Percentiles rank a stretch among this genome's conserved stretches.
These are phyloP conservation scores for Drosophila borborema DNA, from an alignment of 2,888 invertebrate genomes.

Conservation along the genomic window DNA sequence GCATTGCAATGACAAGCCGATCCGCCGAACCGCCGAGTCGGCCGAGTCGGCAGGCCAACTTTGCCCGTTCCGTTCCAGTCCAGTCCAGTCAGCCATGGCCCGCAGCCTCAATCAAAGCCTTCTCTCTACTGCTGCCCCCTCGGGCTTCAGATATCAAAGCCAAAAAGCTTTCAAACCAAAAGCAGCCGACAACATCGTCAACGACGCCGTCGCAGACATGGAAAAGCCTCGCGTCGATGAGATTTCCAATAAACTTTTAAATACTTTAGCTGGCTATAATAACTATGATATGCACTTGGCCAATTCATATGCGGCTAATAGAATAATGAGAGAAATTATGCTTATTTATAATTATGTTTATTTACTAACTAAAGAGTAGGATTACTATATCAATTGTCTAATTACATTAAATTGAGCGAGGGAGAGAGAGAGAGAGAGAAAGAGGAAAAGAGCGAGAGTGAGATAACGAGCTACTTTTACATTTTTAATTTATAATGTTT, in stretches of 20 bases:
- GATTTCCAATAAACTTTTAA: constrained; percentile 63
- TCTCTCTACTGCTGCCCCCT: background rate
- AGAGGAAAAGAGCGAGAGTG: no score
- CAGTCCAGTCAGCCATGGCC: constrained; percentile 66
- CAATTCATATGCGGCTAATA: background rate
- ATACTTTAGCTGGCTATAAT: constrained; percentile 32
- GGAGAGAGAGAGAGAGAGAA: background rate
- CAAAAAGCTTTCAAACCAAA: constrained; percentile 73
- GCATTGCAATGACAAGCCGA: constrained; percentile 67
- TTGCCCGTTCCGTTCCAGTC: constrained; percentile 43
- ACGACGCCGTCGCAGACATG: constrained; percentile 49
- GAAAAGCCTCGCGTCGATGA: constrained; percentile 66
- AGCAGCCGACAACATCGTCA: constrained; percentile 65
- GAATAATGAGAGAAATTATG: background rate
- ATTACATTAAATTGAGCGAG: background rate
- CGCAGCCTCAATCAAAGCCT: constrained; percentile 53
- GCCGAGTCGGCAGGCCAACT: constrained; percentile 32
- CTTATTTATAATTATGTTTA: background rate
- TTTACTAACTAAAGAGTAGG: background rate
- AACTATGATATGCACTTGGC: constrained; percentile 19
- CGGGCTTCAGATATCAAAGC: constrained; percentile 57
- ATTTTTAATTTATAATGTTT: no score
- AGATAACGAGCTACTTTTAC: no score
- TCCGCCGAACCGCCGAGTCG: constrained; percentile 3
- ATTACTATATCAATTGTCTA: background rate